Conservation (phyloP, 2,113 vertebrate species). For the Rallus limicola region DNA sequence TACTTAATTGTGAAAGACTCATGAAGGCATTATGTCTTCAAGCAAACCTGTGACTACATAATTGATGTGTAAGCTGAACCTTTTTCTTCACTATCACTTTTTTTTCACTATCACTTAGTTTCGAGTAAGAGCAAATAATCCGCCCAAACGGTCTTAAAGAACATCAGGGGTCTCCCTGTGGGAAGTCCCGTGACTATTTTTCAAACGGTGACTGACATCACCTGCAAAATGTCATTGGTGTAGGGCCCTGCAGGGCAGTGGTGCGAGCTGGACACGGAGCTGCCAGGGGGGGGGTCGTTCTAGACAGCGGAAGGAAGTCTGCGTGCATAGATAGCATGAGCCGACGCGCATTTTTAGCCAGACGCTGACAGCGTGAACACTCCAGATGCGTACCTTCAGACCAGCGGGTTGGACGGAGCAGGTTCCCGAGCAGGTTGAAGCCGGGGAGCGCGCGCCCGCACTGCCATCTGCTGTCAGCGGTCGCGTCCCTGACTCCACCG, state of each 20-base stretch:
- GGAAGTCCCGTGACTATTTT: not conserved
- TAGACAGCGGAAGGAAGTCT: not conserved
- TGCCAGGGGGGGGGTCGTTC: not conserved
- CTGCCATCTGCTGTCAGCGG: conserved; percentile 27
- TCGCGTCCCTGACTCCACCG: rapidly evolving
- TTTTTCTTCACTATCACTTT: not conserved
- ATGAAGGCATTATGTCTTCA: not conserved
- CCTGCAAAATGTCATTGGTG: too few relatives aligned
- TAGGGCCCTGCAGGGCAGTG: not conserved
- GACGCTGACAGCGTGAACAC: not conserved
- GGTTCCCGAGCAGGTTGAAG: too few relatives aligned
- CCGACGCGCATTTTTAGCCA: not conserved
- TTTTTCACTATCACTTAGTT: not conserved
- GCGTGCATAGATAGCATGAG: too few relatives aligned
- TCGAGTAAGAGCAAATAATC: not conserved
- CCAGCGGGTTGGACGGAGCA: rapidly evolving
- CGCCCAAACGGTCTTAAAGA: not conserved
- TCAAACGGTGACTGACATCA: not conserved
- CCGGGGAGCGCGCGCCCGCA: not conserved
- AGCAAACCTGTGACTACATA: not conserved
- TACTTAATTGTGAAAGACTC: conserved; percentile 12
- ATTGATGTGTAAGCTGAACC: not conserved
- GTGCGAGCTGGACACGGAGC: not conserved
- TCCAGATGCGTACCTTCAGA: not conserved
- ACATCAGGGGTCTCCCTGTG: not conserved